Percentiles rank a stretch among this genome's conserved stretches.
phyloP scores from a whole-genome alignment of 1,140 invertebrate genomes.

The Meloidogyne exigua region DNA sequence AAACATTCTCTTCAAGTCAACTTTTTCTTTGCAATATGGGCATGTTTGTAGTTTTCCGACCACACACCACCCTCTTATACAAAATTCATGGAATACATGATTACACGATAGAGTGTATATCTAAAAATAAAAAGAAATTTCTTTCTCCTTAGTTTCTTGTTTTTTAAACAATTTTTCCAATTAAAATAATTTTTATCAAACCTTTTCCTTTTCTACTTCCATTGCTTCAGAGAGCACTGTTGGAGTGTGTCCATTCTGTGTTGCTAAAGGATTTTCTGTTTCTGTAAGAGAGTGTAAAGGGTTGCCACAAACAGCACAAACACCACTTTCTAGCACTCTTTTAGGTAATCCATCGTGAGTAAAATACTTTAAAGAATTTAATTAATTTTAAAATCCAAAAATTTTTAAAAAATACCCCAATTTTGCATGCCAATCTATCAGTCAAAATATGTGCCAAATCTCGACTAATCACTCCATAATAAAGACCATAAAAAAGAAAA shows the following conservation, averaged over 20 bases:
- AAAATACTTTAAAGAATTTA: constrained; percentile 76
- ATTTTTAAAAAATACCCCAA: constrained; percentile 50
- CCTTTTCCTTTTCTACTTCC: constrained; percentile 76
- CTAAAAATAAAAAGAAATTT: too few species aligned
- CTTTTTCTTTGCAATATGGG: constrained; percentile 99
- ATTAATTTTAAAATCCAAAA: constrained; percentile 67
- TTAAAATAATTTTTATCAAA: constrained; percentile 44
- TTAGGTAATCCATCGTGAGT: constrained; percentile 78
- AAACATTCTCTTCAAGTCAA: constrained; percentile 95
- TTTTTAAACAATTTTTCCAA: constrained; percentile 96
- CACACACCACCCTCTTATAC: constrained; percentile 98
- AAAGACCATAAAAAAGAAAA: constrained; percentile 92
- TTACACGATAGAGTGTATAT: constrained; percentile 90
- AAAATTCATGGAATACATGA: constrained; percentile 91
- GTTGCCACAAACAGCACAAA: constrained; percentile 96
- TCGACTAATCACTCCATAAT: constrained; percentile 94
- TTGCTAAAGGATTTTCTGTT: constrained; percentile 64
- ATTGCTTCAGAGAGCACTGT: constrained; percentile 67
- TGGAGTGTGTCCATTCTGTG: not conserved
- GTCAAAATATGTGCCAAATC: constrained; percentile 96
- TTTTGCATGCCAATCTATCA: constrained; percentile 80
- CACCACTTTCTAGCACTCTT: constrained; percentile 80
- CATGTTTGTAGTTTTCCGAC: constrained; percentile 99
- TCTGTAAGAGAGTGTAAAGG: constrained; percentile 69
- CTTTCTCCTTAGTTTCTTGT: too few species aligned